phyloP scores from a whole-genome alignment of 2,113 vertebrate species.

The Talpa occidentalis region DNA sequence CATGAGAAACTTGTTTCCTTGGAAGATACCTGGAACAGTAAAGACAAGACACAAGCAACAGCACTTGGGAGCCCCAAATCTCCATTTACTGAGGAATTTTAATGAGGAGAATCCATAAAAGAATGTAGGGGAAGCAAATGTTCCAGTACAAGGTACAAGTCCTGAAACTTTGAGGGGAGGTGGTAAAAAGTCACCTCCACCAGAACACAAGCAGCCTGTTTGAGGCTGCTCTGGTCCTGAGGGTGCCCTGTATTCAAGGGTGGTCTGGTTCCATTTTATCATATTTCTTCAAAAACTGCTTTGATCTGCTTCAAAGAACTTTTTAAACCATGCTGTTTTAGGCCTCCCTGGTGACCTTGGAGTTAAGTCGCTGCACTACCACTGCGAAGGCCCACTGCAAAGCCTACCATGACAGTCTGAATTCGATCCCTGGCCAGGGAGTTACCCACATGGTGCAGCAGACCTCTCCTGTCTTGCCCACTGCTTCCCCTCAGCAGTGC shows the following conservation, averaged over 20 bases:
- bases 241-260: no score
- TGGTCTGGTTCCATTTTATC: conserved; percentile 8
- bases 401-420: no score
- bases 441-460: no score
- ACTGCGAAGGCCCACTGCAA: no score
- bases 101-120: neutral
- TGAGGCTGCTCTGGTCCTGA: no score
- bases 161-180: neutral
- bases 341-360: neutral
- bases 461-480: no score
- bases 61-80: neutral
- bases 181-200: neutral
- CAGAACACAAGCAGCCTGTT: neutral
- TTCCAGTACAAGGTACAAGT: neutral
- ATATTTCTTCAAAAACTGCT: conserved; percentile 55
- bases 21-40: neutral
- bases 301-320: conserved; percentile 65
- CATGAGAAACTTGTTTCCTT: neutral
- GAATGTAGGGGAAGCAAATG: neutral
- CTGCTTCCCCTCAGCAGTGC: no score
- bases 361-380: no score
- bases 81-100: neutral
- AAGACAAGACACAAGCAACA: neutral
- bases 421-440: no score
- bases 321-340: conserved; percentile 29